phyloP scores from a whole-genome alignment of 2,888 invertebrate genomes.

The Beris morrisii region DNA sequence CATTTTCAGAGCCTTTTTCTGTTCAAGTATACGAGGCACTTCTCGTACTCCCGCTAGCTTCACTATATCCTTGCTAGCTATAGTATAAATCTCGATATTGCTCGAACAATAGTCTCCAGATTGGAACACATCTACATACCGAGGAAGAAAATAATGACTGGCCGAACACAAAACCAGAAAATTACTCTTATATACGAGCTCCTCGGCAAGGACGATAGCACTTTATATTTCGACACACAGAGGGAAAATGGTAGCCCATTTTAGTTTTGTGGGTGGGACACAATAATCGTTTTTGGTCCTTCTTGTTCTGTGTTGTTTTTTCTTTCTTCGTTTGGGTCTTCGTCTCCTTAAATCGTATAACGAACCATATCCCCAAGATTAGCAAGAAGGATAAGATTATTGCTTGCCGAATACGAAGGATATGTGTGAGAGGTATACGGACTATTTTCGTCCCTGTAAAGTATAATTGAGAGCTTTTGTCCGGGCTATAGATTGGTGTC shows the following conservation, averaged over 20 bases:
- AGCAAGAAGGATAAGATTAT: constrained; percentile 18
- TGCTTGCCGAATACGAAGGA: neutral
- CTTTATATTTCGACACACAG: neutral
- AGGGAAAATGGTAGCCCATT: constrained; percentile 5
- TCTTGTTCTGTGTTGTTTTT: no score
- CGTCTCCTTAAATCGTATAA: neutral
- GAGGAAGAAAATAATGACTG: constrained; percentile 20
- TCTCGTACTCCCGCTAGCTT: no score
- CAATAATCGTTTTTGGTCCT: constrained; percentile 18
- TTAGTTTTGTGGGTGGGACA: constrained; percentile 18
- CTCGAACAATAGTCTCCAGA: constrained; percentile 22
- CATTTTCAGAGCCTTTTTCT: constrained; percentile 27
- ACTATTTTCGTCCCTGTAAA: constrained; percentile 10
- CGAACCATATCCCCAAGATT: constrained; percentile 10
- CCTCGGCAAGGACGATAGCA: neutral
- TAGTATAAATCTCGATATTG: constrained; percentile 18
- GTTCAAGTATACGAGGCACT: neutral
- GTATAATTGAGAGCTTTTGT: constrained; percentile 16
- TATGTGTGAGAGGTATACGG: neutral
- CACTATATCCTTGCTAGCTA: no score
- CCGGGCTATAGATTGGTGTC: constrained; percentile 13
- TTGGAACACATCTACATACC: constrained; percentile 30
- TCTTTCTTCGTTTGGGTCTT: neutral
- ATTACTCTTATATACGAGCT: constrained; percentile 17
- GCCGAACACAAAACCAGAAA: constrained; percentile 25